A percentile compares a stretch with the other conserved stretches of the same genome.
These are phyloP conservation scores for Drosophila setifemur DNA, from an alignment of 1,140 invertebrate species.

Conservation along the genomic window DNA sequence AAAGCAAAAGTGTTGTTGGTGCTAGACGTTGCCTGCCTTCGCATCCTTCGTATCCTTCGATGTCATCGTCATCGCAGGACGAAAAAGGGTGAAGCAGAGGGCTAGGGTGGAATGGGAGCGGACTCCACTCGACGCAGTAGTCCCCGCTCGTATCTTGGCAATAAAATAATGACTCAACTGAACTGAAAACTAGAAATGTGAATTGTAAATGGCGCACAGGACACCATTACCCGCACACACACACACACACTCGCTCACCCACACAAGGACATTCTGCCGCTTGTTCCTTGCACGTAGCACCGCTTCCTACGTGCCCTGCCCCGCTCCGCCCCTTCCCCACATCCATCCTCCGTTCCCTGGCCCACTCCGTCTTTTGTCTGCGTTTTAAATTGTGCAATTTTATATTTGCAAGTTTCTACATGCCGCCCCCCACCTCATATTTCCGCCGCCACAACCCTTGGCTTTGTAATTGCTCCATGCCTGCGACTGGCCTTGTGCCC, in stretches of 20 bases:
- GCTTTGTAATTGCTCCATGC: constrained; percentile 71
- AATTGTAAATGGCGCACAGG: constrained; percentile 76
- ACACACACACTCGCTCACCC: constrained; percentile 10
- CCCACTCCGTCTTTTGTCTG: constrained; percentile 46
- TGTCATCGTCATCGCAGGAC: constrained; percentile 39
- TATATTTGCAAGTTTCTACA: constrained; percentile 78
- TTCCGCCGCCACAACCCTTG: constrained; percentile 14
- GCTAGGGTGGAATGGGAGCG: background rate
- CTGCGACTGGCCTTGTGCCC: constrained; percentile 42
- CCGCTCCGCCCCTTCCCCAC: background rate
- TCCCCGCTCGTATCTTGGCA: constrained; percentile 69
- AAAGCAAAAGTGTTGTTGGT: constrained; percentile 72
- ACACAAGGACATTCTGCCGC: constrained; percentile 31
- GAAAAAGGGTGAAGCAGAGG: background rate
- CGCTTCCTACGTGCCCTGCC: constrained; percentile 17
- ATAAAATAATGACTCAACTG: constrained; percentile 81
- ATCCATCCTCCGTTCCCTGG: background rate
- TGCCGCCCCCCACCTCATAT: constrained; percentile 6
- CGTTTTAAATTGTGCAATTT: constrained; percentile 79
- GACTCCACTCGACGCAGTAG: constrained; percentile 47
- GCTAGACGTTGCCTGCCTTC: constrained; percentile 5
- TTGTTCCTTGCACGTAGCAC: constrained; percentile 54
- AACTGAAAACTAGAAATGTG: constrained; percentile 81
- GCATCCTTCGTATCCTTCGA: constrained; percentile 38
- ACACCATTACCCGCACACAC: constrained; percentile 39